These are phyloP conservation scores for Dorcus parallelipipedus DNA, from an alignment of 2,888 invertebrate species.

Conservation along the genomic window DNA sequence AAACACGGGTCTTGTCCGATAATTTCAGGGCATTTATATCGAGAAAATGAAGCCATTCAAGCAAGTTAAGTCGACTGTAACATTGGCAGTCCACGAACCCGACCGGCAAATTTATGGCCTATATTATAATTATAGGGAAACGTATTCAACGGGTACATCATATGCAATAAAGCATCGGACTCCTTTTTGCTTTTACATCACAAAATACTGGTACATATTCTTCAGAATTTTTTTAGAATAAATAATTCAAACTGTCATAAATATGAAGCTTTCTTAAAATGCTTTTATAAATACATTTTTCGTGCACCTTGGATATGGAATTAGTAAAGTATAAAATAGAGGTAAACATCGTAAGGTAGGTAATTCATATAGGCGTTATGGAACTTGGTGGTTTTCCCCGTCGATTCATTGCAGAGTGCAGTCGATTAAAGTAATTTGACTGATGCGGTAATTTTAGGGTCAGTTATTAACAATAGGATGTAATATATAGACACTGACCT, in stretches of 20 bases:
- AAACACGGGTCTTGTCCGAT: slow-evolving; percentile 39
- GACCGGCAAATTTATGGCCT: slow-evolving; percentile 41
- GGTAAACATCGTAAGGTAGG: no score
- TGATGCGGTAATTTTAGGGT: neutral
- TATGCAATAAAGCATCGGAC: slow-evolving; percentile 16
- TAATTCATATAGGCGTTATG: no score
- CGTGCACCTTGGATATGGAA: no score
- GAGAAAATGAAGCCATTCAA: slow-evolving; percentile 46
- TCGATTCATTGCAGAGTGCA: no score
- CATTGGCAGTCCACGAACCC: slow-evolving; percentile 38
- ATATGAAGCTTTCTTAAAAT: no score
- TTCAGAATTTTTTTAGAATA: no score
- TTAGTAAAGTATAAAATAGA: no score
- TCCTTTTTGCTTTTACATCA: neutral
- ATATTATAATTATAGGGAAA: slow-evolving; percentile 43
- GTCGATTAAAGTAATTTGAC: no score
- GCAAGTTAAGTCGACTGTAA: slow-evolving; percentile 35
- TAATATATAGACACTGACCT: slow-evolving; percentile 49
- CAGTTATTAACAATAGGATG: slow-evolving; percentile 31
- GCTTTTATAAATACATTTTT: no score
- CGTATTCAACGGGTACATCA: slow-evolving; percentile 25
- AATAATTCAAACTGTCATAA: no score
- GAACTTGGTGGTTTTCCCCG: no score
- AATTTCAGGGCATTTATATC: slow-evolving; percentile 41
- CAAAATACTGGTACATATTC: neutral